Evolutionary conservation across 1,140 invertebrate species (phyloP), one percentile per base, ranked within the genome.

Genomic region (Brachionus rubens): DNA sequence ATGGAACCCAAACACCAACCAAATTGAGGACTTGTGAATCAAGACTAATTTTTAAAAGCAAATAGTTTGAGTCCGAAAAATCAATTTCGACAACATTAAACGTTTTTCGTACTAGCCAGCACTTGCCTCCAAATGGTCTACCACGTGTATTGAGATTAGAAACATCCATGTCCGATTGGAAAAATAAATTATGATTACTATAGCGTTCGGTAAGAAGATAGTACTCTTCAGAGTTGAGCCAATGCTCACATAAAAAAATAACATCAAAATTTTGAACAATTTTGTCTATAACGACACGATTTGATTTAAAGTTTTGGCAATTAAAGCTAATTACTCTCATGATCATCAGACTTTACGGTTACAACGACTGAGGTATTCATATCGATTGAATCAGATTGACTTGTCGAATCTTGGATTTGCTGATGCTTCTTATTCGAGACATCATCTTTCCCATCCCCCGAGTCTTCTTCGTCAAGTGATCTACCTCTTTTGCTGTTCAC

Each of bases 101-200:
- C n/a, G 3, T 30, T 30, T 56, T 56, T 4, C 14, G 3, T 9
- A 56, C 28, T 28, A 56, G 52, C 52, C 52, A 56, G 28, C 52
- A 56, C 30, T 56, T 56, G 30, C 52, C 52, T 28, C 52, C 52
- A 30, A 28, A 56, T 30, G 52, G 52, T 30, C 52, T 26, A 21
- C 26, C 52, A 10, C 28, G 26, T 10, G 16, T 52, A 30, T 3
- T 14, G 30, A 30, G 14, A 28, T 14, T n/a, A 30, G 21, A 21
- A 56, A 56, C 30, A 14, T 56, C 52, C 52, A 56, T 56, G 28
- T 56, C 52, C n/a, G 52, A 56, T 56, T 56, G 52, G 30, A 56
- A 56, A 26, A 56, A 56, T 28, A 56, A 14, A n/a, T 56, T 56
- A 56, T 56, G 52, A 56, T 56, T 56, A 56, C n/a, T 56, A 56